Evolutionary conservation across 2,888 invertebrate genomes (phyloP).

Genomic region (Drosophila yooni): DNA sequence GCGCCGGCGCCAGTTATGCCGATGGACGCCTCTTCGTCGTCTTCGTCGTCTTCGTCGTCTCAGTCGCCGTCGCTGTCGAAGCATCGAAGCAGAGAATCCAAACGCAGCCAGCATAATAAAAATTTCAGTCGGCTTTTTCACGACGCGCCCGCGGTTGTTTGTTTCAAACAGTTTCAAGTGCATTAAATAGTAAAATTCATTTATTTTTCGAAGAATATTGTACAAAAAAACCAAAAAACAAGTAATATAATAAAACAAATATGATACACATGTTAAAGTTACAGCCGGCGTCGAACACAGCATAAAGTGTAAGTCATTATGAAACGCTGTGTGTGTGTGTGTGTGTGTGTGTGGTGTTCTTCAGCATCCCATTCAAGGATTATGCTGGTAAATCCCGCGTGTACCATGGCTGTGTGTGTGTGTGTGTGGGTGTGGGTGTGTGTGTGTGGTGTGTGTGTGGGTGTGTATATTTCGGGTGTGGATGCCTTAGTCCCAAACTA

Average conservation of each 20-base stretch:
- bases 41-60: slow-evolving; percentile 15
- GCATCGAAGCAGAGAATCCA: slow-evolving; percentile 63
- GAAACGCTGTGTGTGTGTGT: slow-evolving; percentile 1
- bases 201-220: slow-evolving; percentile 19
- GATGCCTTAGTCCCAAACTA: slow-evolving; percentile 20
- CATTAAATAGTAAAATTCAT: slow-evolving; percentile 18
- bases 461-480: slow-evolving; percentile 7
- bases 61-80: slow-evolving; percentile 10
- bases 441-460: background rate
- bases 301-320: slow-evolving; percentile 35
- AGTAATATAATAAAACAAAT: background rate
- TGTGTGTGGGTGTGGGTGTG: background rate
- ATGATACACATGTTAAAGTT: slow-evolving; percentile 16
- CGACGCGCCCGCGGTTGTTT: slow-evolving; percentile 78
- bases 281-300: slow-evolving; percentile 6
- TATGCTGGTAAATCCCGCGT: slow-evolving; percentile 26
- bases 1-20: slow-evolving; percentile 34
- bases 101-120: slow-evolving; percentile 69
- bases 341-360: background rate
- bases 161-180: slow-evolving; percentile 41
- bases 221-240: background rate
- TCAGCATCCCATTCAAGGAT: slow-evolving; percentile 46
- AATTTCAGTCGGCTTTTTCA: slow-evolving; percentile 80
- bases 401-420: background rate
- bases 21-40: slow-evolving; percentile 26